A percentile compares a stretch with the other conserved stretches of the same genome.
phyloP scores from a whole-genome alignment of 2,888 invertebrate species.

The Liopterus haemorrhoidalis region DNA sequence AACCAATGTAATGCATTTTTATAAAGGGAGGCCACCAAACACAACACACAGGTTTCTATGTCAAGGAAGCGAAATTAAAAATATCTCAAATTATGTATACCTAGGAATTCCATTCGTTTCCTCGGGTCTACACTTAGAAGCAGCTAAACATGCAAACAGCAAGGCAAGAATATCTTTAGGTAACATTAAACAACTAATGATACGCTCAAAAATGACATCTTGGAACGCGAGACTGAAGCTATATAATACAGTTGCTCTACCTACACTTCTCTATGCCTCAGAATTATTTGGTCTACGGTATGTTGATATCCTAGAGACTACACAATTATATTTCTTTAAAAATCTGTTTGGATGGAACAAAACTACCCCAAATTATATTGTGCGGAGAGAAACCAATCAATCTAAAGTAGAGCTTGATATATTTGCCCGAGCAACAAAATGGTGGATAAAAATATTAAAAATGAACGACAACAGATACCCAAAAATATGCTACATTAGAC shows the following conservation, averaged over 20 bases:
- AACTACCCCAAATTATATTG: slow-evolving; percentile 7
- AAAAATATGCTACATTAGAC: slow-evolving; percentile 3
- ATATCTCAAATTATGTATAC: slow-evolving; percentile 1
- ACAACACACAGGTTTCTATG: neutral
- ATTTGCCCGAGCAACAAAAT: neutral
- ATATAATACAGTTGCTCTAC: neutral
- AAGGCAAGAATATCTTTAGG: slow-evolving; percentile 5
- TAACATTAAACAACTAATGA: neutral
- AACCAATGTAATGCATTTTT: slow-evolving; percentile 5
- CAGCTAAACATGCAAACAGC: too few species aligned
- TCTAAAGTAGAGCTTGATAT: neutral
- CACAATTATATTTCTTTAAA: slow-evolving; percentile 4
- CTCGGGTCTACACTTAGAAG: too few species aligned
- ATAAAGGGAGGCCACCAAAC: slow-evolving; percentile 5
- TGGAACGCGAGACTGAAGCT: slow-evolving; percentile 9
- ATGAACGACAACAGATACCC: slow-evolving; percentile 7
- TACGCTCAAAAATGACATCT: slow-evolving; percentile 6
- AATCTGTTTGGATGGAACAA: slow-evolving; percentile 1
- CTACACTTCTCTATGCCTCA: slow-evolving; percentile 6
- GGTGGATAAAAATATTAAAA: slow-evolving; percentile 3
- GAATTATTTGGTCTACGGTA: slow-evolving; percentile 8
- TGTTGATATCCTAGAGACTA: neutral
- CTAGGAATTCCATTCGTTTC: slow-evolving; percentile 6
- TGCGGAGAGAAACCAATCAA: neutral
- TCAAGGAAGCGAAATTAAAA: slow-evolving; percentile 2